phyloP scores from a whole-genome alignment of 2,113 vertebrate genomes.

The Osmerus eperlanus region DNA sequence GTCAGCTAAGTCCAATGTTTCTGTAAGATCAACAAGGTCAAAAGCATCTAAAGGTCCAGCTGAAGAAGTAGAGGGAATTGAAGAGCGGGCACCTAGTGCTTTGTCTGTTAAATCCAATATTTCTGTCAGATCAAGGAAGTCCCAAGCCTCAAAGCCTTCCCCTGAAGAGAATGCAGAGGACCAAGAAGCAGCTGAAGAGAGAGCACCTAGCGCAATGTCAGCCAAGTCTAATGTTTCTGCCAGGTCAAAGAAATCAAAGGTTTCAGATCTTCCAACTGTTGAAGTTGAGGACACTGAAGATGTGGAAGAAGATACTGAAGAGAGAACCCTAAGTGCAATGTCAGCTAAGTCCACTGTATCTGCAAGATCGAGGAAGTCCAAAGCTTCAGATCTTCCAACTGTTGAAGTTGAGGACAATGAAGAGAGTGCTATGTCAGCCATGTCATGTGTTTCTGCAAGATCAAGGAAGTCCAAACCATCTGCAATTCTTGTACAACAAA shows the following conservation, averaged over 20 bases:
- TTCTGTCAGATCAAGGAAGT: conserved; percentile 53
- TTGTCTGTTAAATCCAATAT: conserved; percentile 49
- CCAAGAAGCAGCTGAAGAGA: conserved; percentile 20
- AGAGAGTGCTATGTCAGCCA: conserved; percentile 18
- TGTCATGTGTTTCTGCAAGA: conserved; percentile 18
- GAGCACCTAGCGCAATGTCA: conserved; percentile 41
- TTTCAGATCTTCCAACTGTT: conserved; percentile 29
- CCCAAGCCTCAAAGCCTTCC: conserved; percentile 30
- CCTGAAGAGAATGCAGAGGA: conserved; percentile 14
- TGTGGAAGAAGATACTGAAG: conserved; percentile 7
- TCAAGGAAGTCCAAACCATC: conserved; percentile 27
- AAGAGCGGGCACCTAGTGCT: conserved; percentile 6
- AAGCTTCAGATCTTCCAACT: conserved; percentile 24
- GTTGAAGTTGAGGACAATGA: conserved; percentile 18
- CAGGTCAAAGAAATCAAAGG: conserved; percentile 23
- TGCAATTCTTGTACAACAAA: conserved; percentile 28
- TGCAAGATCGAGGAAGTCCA: conserved; percentile 32
- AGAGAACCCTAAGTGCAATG: conserved; percentile 6
- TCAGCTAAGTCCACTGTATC: conserved; percentile 5
- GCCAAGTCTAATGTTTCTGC: conserved; percentile 52
- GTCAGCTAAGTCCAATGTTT: conserved; percentile 8
- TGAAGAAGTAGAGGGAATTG: conserved; percentile 12
- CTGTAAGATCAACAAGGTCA: conserved; percentile 15
- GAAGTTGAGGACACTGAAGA: conserved; percentile 14
- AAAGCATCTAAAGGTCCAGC: conserved; percentile 34